Evolutionary conservation across 2,113 vertebrate genomes (phyloP).

Genomic region (Potamarius usumacintae): DNA sequence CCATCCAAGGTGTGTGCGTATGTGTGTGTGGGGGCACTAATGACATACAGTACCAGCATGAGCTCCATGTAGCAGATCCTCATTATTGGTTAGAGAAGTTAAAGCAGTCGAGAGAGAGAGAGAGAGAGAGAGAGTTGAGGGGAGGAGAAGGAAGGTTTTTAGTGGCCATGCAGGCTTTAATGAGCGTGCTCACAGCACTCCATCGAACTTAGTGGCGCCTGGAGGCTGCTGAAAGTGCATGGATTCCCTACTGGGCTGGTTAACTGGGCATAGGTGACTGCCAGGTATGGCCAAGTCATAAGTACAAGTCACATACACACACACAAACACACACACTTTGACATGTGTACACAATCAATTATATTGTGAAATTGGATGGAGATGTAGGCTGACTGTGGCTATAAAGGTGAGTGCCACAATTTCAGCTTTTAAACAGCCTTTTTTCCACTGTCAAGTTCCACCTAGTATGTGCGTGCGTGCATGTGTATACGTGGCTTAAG

Average conservation of each 20-base stretch:
- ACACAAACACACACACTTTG: background rate
- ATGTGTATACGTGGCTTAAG: background rate
- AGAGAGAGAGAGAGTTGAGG: slow-evolving; percentile 22
- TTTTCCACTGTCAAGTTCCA: background rate
- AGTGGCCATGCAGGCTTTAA: slow-evolving; percentile 43
- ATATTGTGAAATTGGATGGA: background rate
- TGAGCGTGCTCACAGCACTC: slow-evolving; percentile 18
- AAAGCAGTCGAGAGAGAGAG: background rate
- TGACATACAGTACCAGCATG: slow-evolving; percentile 29
- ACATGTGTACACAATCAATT: background rate
- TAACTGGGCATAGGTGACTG: slow-evolving; percentile 9
- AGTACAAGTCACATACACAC: slow-evolving; percentile 7
- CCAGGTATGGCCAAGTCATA: background rate
- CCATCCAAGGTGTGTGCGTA: slow-evolving; percentile 4
- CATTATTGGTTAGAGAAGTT: slow-evolving; percentile 28
- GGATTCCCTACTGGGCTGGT: slow-evolving; percentile 17
- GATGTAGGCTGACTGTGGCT: background rate
- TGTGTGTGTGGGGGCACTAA: slow-evolving; percentile 11
- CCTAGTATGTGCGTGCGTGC: background rate
- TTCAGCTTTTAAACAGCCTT: background rate
- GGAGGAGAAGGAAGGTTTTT: slow-evolving; percentile 21
- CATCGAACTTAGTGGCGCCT: slow-evolving; percentile 19
- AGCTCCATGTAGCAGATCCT: slow-evolving; percentile 5
- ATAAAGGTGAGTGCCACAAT: background rate
- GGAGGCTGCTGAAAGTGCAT: slow-evolving; percentile 32